These are phyloP conservation scores for Nannoperca australis DNA, from an alignment of 2,797 vertebrate genomes.

Conservation along the genomic window DNA sequence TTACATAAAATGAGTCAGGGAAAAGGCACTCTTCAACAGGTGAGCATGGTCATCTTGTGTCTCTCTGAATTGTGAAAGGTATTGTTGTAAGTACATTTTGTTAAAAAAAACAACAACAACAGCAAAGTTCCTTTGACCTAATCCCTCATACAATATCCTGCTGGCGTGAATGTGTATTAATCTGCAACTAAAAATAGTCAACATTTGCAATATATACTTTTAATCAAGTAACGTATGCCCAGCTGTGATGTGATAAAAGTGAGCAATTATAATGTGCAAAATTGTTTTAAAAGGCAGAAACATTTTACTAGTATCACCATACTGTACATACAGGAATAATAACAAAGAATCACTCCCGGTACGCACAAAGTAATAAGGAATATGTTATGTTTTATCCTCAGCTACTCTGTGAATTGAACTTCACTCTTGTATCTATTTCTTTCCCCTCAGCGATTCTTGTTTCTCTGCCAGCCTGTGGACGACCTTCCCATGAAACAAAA, in stretches of 20 bases:
- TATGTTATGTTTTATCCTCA: neutral
- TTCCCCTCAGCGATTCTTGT: conserved; percentile 54
- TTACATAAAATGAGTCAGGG: conserved; percentile 56
- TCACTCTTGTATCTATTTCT: neutral
- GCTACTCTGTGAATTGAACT: neutral
- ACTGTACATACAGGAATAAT: too few relatives aligned
- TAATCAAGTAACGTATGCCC: too few relatives aligned
- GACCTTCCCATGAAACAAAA: conserved; percentile 23
- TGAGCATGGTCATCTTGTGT: conserved; percentile 16
- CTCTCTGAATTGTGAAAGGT: neutral
- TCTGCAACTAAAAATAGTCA: too few relatives aligned
- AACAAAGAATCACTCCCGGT: neutral
- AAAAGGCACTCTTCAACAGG: conserved; percentile 68
- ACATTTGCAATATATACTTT: too few relatives aligned
- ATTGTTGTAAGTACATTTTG: neutral
- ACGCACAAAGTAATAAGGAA: neutral
- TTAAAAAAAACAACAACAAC: neutral
- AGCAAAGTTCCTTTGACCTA: too few relatives aligned
- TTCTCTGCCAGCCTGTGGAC: conserved; percentile 60
- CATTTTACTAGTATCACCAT: too few relatives aligned
- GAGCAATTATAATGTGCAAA: neutral
- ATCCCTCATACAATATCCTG: too few relatives aligned
- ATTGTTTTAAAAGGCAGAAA: too few relatives aligned
- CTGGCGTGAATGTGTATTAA: too few relatives aligned
- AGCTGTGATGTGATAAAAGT: neutral